phyloP scores from a whole-genome alignment of 2,113 vertebrate genomes.

The Bucco capensis region DNA sequence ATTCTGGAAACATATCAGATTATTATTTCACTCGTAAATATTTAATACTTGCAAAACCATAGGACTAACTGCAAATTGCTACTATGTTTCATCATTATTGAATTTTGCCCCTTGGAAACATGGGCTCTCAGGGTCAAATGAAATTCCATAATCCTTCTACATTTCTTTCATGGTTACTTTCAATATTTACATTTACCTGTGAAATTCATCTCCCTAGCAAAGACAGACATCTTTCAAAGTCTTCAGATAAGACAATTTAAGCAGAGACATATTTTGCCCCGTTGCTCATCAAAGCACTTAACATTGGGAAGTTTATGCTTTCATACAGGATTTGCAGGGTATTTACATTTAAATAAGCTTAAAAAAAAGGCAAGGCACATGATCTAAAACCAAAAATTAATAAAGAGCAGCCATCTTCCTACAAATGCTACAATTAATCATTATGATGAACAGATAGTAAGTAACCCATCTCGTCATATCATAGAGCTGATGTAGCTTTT shows the following conservation, averaged over 20 bases:
- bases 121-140: slow-evolving; percentile 25
- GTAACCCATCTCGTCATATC: slow-evolving; percentile 37
- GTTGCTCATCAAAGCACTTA: slow-evolving; percentile 35
- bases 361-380: not conserved
- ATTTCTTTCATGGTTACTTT: slow-evolving; percentile 24
- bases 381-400: slow-evolving; percentile 43
- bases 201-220: slow-evolving; percentile 49
- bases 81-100: slow-evolving; percentile 18
- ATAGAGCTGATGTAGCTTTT: slow-evolving; percentile 66
- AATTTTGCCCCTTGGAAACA: not conserved
- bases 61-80: not conserved
- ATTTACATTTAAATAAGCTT: slow-evolving; percentile 60
- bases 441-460: slow-evolving; percentile 69
- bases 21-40: not conserved
- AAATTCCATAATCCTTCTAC: slow-evolving; percentile 54
- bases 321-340: not conserved
- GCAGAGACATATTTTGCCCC: not conserved
- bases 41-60: not conserved
- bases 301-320: slow-evolving; percentile 34
- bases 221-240: slow-evolving; percentile 5
- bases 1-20: not conserved
- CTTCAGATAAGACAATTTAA: slow-evolving; percentile 30
- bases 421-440: slow-evolving; percentile 71
- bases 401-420: slow-evolving; percentile 63
- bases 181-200: slow-evolving; percentile 49